phyloP scores from a whole-genome alignment of 1,140 invertebrate genomes.

The Phymastichus coffea region DNA sequence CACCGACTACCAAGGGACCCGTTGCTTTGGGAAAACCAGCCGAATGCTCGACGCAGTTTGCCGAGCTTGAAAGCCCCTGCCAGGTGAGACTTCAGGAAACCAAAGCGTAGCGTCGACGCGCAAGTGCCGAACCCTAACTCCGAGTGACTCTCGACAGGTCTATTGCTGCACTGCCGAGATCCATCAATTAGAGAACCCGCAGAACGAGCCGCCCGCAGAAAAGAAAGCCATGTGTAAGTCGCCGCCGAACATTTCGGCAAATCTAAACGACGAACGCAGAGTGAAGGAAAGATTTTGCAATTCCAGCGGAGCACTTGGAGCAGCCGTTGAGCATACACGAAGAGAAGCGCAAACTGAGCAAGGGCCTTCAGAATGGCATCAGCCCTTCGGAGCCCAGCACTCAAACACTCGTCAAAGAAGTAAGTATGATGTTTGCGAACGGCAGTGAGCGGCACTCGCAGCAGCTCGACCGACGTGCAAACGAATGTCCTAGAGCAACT shows the following conservation, averaged over 20 bases:
- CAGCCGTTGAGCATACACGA: constrained; percentile 50
- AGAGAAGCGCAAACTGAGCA: constrained; percentile 49
- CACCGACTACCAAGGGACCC: constrained; percentile 36
- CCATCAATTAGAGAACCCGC: constrained; percentile 47
- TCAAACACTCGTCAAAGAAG: constrained; percentile 51
- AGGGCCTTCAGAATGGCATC: constrained; percentile 51
- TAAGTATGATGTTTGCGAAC: constrained; percentile 29
- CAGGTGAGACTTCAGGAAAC: too few relatives aligned
- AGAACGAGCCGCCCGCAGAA: constrained; percentile 47
- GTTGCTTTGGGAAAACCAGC: constrained; percentile 45
- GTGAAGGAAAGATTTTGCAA: constrained; percentile 1
- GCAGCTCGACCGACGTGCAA: too few relatives aligned
- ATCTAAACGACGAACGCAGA: too few relatives aligned
- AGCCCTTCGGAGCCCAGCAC: constrained; percentile 51
- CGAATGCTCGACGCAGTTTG: constrained; percentile 45
- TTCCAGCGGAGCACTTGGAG: constrained; percentile 49
- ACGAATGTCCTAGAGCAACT: constrained; percentile 38
- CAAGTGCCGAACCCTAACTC: too few relatives aligned
- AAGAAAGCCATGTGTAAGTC: constrained; percentile 50
- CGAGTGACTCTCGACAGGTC: too few relatives aligned
- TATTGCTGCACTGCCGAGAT: constrained; percentile 51
- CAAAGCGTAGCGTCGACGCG: not conserved
- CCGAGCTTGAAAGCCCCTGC: constrained; percentile 48
- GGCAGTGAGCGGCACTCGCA: not conserved
- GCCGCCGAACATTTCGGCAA: too few relatives aligned